Evolutionary conservation across 2,888 invertebrate species (phyloP).

Genomic region (Mimas tiliae): DNA sequence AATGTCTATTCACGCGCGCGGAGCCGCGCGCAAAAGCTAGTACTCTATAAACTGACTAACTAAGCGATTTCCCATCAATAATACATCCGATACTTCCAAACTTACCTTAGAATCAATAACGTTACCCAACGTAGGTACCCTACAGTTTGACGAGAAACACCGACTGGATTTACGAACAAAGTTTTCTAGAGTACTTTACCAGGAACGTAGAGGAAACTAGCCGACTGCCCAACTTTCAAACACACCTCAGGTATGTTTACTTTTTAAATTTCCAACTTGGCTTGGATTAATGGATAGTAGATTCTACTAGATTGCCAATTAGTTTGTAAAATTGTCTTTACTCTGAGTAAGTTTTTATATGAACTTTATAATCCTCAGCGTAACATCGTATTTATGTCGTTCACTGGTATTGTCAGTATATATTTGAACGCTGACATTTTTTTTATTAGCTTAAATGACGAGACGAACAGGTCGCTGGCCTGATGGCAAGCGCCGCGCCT

Average conservation of each 20-base stretch:
- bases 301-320: background rate
- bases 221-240: constrained; percentile 13
- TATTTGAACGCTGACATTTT: no score
- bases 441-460: no score
- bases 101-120: background rate
- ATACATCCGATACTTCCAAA: background rate
- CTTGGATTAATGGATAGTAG: constrained; percentile 1
- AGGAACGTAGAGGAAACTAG: constrained; percentile 5
- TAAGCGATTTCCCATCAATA: background rate
- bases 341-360: background rate
- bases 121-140: background rate
- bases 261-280: constrained; percentile 14
- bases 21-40: no score
- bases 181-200: background rate
- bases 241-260: constrained; percentile 22
- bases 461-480: no score
- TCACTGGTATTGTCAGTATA: no score
- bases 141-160: background rate
- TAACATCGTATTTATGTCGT: background rate
- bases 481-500: no score
- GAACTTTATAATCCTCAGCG: no score
- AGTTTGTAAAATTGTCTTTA: background rate
- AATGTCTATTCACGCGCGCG: no score
- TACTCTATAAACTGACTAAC: no score
- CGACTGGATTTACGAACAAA: background rate